Evolutionary conservation across 2,888 invertebrate genomes (phyloP), one percentile per base, ranked within the genome.

Genomic region (Argynnis bischoffii): DNA sequence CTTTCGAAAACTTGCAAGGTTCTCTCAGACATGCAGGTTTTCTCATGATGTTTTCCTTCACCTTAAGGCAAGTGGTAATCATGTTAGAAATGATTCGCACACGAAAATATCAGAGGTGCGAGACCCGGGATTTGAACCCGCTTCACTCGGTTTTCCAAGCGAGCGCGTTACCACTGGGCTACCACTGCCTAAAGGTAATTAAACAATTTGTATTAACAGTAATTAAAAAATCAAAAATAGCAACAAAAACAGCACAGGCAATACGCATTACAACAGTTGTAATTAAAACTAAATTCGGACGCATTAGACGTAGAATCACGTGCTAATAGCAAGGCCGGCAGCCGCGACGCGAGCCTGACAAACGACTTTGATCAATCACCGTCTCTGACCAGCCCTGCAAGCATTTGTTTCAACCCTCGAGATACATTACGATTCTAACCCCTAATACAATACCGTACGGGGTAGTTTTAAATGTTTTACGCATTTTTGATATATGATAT

Each of bases 351-450:
- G 90, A 90, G 90, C 85, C 84, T 90, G 90, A 90, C 90, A 89
- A 90, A 90, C 89, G 89, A 89, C 89, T 89, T 89, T 88, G 90
- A 91, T 91, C 90, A 91, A 91, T 91, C 91, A 91, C 87, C 75
- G 85, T 84, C 88, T 86, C 86, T 81, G 85, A 85, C 81, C 85
- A 82, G 85, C 87, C 86, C 85, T 85, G 83, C 82, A 14, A 51
- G 60, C 60, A 81, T 81, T 81, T 83, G 79, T 81, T 86, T 82
- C 85, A 41, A 86, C 83, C 88, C 88, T 87, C 87, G 84, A 81
- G 60, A 35, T 18, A 35, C 31, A 63, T 53, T 35, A 60, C 54
- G 83, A 66, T 69, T 70, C 66, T 67, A 69, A 63, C 79, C 69
- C 64, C 61, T 64, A 69, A 53, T 56, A 55, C 35, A 35, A 15